phyloP scores from a whole-genome alignment of 2,797 vertebrate species.

The Ctenopoma kingsleyae region DNA sequence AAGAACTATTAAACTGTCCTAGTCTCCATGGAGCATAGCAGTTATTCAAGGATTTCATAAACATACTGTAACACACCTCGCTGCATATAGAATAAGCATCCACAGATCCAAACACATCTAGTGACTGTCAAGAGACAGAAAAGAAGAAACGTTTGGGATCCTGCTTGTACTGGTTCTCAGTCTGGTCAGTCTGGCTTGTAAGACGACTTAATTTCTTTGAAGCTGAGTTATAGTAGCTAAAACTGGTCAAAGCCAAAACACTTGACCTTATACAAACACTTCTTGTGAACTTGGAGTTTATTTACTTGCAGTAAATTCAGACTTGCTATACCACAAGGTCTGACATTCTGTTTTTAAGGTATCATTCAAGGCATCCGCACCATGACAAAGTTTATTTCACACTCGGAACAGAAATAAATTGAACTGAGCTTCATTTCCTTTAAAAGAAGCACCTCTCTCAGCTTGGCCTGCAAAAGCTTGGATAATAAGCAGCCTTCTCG shows the following conservation, averaged over 20 bases:
- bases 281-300: conserved; percentile 19
- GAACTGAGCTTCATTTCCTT: conserved; percentile 59
- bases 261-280: conserved; percentile 17
- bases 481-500: conserved; percentile 55
- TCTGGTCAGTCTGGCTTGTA: conserved; percentile 1
- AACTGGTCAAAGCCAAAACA: conserved; percentile 9
- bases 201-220: background rate
- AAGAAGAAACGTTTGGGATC: conserved; percentile 23
- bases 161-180: conserved; percentile 35
- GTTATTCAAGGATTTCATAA: conserved; percentile 71
- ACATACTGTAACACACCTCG: conserved; percentile 72
- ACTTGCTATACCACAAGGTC: conserved; percentile 5
- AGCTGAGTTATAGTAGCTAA: background rate
- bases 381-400: conserved; percentile 58
- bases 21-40: conserved; percentile 39
- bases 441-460: conserved; percentile 38
- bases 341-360: conserved; percentile 43
- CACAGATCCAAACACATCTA: conserved; percentile 31
- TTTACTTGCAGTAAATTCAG: conserved; percentile 48
- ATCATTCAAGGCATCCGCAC: conserved; percentile 33
- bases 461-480: conserved; percentile 47
- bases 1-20: conserved; percentile 32
- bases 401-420: conserved; percentile 67
- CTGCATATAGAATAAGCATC: conserved; percentile 78
- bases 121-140: conserved; percentile 30